Percentiles rank a stretch among this genome's conserved stretches.
phyloP scores from a whole-genome alignment of 1,140 invertebrate genomes.

The Lasioglossum baleicum region DNA sequence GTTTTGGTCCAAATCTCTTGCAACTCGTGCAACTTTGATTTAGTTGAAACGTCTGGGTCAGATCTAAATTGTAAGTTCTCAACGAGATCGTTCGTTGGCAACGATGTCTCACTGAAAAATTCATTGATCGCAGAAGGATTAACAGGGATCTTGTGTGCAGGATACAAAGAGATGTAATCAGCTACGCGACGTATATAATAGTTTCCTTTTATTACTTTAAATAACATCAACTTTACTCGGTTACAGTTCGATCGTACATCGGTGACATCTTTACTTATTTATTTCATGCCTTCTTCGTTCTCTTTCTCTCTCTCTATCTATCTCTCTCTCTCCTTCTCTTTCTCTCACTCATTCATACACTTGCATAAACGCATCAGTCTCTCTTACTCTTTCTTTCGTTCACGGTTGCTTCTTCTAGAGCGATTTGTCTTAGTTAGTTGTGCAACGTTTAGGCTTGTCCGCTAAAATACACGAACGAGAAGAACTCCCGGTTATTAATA shows the following conservation, averaged over 20 bases:
- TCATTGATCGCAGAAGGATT: too few relatives aligned
- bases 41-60: too few relatives aligned
- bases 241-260: slow-evolving; percentile 75
- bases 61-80: too few relatives aligned
- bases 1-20: too few relatives aligned
- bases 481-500: slow-evolving; percentile 40
- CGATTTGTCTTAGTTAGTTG: slow-evolving; percentile 69
- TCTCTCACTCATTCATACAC: background rate
- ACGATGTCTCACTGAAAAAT: too few relatives aligned
- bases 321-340: background rate
- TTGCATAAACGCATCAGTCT: background rate
- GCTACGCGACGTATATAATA: slow-evolving; percentile 50
- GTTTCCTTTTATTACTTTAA: slow-evolving; percentile 74
- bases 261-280: slow-evolving; percentile 46
- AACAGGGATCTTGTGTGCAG: too few relatives aligned
- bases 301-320: background rate
- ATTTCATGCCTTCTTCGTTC: slow-evolving; percentile 20
- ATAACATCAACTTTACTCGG: slow-evolving; percentile 79
- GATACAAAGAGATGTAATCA: background rate
- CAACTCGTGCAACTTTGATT: too few relatives aligned
- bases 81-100: too few relatives aligned
- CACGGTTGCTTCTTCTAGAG: slow-evolving; percentile 27
- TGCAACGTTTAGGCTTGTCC: slow-evolving; percentile 70
- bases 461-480: slow-evolving; percentile 61
- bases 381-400: slow-evolving; percentile 5